These are phyloP conservation scores for Drosophila malerkotliana DNA, from an alignment of 1,140 invertebrate genomes.

Conservation along the genomic window DNA sequence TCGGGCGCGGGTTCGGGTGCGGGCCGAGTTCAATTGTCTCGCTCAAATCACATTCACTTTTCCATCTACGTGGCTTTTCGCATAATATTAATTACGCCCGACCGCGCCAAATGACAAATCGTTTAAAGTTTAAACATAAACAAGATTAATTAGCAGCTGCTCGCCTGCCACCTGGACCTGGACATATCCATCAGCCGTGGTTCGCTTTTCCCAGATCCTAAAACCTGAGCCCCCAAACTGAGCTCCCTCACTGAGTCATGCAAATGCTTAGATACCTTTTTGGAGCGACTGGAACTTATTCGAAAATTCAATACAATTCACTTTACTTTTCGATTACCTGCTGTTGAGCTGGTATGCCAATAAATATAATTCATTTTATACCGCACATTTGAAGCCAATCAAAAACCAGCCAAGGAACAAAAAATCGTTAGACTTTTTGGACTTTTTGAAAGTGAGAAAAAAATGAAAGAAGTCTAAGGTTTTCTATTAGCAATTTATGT, in stretches of 20 bases:
- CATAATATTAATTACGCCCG: constrained; percentile 68
- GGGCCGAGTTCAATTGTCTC: constrained; percentile 64
- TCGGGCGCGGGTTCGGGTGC: background rate
- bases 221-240: constrained; percentile 11
- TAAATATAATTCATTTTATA: constrained; percentile 69
- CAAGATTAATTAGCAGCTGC: constrained; percentile 74
- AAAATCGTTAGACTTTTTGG: constrained; percentile 29
- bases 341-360: constrained; percentile 33
- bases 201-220: constrained; percentile 25
- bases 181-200: constrained; percentile 28
- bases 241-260: constrained; percentile 38
- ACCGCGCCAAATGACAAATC: constrained; percentile 64
- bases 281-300: constrained; percentile 31
- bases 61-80: constrained; percentile 49
- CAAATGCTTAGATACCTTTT: constrained; percentile 12
- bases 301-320: constrained; percentile 31
- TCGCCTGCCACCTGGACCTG: constrained; percentile 43
- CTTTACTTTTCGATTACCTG: constrained; percentile 47
- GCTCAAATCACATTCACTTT: constrained; percentile 66
- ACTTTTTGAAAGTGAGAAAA: constrained; percentile 14
- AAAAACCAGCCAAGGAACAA: constrained; percentile 72
- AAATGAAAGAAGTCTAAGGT: constrained; percentile 1
- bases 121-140: constrained; percentile 66
- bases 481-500: constrained; percentile 10
- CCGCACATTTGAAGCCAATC: constrained; percentile 62